Evolutionary conservation across 1,140 invertebrate species (phyloP), one percentile per base, ranked within the genome.

Genomic region (Drosophila kanapiae): DNA sequence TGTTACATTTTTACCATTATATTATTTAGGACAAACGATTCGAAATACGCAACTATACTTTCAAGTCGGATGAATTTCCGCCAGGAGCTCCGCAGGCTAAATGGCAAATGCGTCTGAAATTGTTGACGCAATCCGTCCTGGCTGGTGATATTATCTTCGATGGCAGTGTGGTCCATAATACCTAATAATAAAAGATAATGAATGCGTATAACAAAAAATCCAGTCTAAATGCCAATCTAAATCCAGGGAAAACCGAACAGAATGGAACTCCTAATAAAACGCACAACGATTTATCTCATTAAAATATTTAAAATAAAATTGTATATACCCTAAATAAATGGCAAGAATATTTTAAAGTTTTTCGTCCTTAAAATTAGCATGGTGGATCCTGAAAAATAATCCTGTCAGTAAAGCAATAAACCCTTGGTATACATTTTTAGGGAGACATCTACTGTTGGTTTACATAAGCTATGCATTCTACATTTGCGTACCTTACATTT

Each of bases 11-110:
- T 54, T 57, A 51, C 10, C 49, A 61, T 63, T 14, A 27, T 29
- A 63, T 78, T 78, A 58, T 78, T 33, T 33, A 79, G 75, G 35
- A 40, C 27, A 67, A 74, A 64, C 23, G 45, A 16, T 90, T 48
- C 33, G 47, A 49, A 10, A 74, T 90, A 23, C 53, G 61, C 49
- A 87, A 87, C 69, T 82, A 87, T 33, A 71, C 83, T 13, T 29
- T 87, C 3, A 33, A 31, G 4, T n/a, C 76, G 9, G 71, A 87
- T 27, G 84, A 87, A 33, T 82, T 57, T 33, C 84, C 77, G 6
- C 48, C 62, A 14, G 63, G 29, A 23, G 38, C 58, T n/a, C 84
- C 80, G 7, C 61, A 71, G 43, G 13, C 67, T 35, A 78, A 79
- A 16, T 79, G 75, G 75, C 71, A 68, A 56, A 18, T 83, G 57